phyloP scores from a whole-genome alignment of 2,113 vertebrate species.

The Regulus satrapa region DNA sequence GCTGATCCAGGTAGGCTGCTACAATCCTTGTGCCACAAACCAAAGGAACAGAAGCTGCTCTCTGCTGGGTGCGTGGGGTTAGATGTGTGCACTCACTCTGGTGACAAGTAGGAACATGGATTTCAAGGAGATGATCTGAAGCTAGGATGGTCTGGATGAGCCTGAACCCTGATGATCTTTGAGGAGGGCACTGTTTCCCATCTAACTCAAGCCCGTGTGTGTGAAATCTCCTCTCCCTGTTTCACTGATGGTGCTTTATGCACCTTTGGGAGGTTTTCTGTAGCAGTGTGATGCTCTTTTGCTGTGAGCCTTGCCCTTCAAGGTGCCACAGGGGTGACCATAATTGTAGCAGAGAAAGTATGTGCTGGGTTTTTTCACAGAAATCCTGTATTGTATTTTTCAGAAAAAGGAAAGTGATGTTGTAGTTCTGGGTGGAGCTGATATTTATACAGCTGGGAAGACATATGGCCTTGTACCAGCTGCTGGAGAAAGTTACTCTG shows the following conservation, averaged over 20 bases:
- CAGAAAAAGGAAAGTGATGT: constrained; percentile 83
- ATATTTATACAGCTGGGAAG: constrained; percentile 90
- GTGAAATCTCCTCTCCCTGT: neutral
- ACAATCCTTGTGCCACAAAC: neutral
- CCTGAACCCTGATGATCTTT: neutral
- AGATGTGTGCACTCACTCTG: neutral
- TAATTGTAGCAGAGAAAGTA: neutral
- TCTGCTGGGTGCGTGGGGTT: neutral
- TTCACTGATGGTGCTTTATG: neutral
- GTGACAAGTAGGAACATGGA: neutral
- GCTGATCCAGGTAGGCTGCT: constrained; percentile 80
- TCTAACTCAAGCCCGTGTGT: neutral
- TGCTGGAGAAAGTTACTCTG: constrained; percentile 85
- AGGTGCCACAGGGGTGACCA: constrained; percentile 54
- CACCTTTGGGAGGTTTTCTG: neutral
- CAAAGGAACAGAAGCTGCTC: neutral
- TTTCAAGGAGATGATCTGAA: neutral
- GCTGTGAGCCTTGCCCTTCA: neutral
- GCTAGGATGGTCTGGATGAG: neutral
- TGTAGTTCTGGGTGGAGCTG: constrained; percentile 83
- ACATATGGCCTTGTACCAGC: constrained; percentile 84
- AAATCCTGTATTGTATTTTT: neutral
- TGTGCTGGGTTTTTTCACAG: neutral
- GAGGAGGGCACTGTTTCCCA: neutral
- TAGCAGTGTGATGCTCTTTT: neutral